Percentiles rank a stretch among this genome's conserved stretches.
phyloP scores from a whole-genome alignment of 2,797 vertebrate species.

The Sebastiscus tertius region DNA sequence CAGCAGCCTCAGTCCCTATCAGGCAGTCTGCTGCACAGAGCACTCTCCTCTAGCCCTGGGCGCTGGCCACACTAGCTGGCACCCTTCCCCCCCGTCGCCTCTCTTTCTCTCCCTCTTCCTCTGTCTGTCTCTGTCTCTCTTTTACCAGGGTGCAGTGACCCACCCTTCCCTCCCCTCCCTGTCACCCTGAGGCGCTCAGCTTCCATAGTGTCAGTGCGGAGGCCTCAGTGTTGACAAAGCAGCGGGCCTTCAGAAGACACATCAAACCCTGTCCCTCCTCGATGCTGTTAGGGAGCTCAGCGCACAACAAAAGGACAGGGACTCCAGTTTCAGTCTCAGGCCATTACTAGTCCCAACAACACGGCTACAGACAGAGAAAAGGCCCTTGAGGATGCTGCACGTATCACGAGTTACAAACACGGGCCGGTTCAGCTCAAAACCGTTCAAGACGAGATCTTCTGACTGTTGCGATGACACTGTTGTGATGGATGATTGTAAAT shows the following conservation, averaged over 20 bases:
- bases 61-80: slow-evolving; percentile 73
- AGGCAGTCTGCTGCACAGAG: slow-evolving; percentile 78
- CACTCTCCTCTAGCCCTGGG: slow-evolving; percentile 74
- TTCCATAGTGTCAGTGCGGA: slow-evolving; percentile 76
- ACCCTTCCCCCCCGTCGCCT: slow-evolving; percentile 56
- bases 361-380: slow-evolving; percentile 57
- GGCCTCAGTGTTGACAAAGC: slow-evolving; percentile 83
- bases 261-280: slow-evolving; percentile 76
- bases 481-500: slow-evolving; percentile 77
- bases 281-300: slow-evolving; percentile 66
- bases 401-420: slow-evolving; percentile 51
- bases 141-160: slow-evolving; percentile 69
- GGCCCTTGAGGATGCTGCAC: slow-evolving; percentile 49
- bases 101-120: slow-evolving; percentile 15
- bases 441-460: slow-evolving; percentile 57
- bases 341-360: slow-evolving; percentile 72
- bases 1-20: slow-evolving; percentile 78
- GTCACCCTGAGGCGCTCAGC: slow-evolving; percentile 62
- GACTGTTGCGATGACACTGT: slow-evolving; percentile 66
- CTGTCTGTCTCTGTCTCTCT: slow-evolving; percentile 59
- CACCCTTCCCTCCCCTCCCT: slow-evolving; percentile 60
- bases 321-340: slow-evolving; percentile 67
- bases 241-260: slow-evolving; percentile 82
- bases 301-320: slow-evolving; percentile 73
- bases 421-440: slow-evolving; percentile 45